Conservation (phyloP, 2,797 vertebrate genomes). For the Leucoraja ocellata region DNA sequence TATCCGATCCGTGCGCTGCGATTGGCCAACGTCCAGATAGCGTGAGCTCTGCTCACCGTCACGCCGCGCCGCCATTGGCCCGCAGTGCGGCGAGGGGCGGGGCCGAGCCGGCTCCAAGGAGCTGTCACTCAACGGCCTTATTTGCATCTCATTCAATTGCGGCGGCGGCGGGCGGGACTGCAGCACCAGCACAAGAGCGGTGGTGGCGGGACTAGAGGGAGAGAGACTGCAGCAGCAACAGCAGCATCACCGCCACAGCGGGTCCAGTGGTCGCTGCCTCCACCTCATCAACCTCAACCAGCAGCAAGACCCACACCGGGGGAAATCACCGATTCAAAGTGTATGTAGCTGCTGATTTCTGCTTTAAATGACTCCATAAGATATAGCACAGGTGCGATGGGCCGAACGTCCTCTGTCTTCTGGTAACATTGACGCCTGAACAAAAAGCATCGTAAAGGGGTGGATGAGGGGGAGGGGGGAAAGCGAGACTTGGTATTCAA, state of each 20-base stretch:
- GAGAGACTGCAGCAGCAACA: no score
- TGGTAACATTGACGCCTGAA: background rate
- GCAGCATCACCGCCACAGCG: no score
- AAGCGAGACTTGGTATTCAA: background rate
- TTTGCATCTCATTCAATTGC: conserved; percentile 45
- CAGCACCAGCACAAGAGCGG: no score
- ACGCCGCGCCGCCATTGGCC: conserved; percentile 51
- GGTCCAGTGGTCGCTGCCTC: background rate
- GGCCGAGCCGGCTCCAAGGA: conserved; percentile 41
- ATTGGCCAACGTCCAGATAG: conserved; percentile 59
- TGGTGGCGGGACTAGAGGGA: no score
- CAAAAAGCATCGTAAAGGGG: background rate
- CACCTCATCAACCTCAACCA: conserved; percentile 37
- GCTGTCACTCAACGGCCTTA: conserved; percentile 39
- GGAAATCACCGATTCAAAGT: background rate
- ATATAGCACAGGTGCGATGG: background rate
- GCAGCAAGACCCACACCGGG: background rate
- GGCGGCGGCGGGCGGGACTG: background rate
- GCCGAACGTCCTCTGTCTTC: background rate
- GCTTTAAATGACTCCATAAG: background rate
- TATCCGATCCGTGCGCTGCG: conserved; percentile 51
- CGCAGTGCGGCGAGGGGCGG: conserved; percentile 44
- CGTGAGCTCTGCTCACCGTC: conserved; percentile 73
- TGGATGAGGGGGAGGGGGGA: no score
- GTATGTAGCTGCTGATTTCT: background rate